Conservation (phyloP, 2,888 invertebrate species). For the Carabus problematicus region DNA sequence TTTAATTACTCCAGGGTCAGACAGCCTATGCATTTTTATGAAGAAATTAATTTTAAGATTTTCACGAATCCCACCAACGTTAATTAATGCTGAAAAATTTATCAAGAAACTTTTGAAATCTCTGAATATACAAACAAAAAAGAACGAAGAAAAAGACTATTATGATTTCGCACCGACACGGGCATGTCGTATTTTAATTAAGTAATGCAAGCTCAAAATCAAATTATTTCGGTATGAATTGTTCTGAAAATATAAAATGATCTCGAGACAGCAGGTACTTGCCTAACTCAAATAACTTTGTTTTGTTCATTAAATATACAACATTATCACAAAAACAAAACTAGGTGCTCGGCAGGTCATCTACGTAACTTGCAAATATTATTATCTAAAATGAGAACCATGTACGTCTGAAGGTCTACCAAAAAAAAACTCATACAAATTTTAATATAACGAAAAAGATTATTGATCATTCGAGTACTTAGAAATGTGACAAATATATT, state of each 20-base stretch:
- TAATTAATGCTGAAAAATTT: constrained; percentile 39
- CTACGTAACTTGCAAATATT: too few species aligned
- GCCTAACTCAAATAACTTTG: too few species aligned
- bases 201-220: constrained; percentile 35
- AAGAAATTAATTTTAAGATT: constrained; percentile 38
- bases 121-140: constrained; percentile 36
- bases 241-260: constrained; percentile 19
- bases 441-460: too few species aligned
- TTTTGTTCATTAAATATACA: too few species aligned
- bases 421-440: too few species aligned
- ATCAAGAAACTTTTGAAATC: constrained; percentile 36
- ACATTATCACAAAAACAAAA: too few species aligned
- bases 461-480: too few species aligned
- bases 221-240: constrained; percentile 34
- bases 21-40: constrained; percentile 38
- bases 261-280: not conserved
- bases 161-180: constrained; percentile 12
- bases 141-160: not conserved
- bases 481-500: too few species aligned
- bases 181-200: constrained; percentile 28
- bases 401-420: too few species aligned
- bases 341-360: too few species aligned
- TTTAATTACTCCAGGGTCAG: constrained; percentile 30
- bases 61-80: constrained; percentile 29
- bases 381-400: too few species aligned